These are phyloP conservation scores for Epicauta chinensis DNA, from an alignment of 1,140 invertebrate species.

Conservation along the genomic window DNA sequence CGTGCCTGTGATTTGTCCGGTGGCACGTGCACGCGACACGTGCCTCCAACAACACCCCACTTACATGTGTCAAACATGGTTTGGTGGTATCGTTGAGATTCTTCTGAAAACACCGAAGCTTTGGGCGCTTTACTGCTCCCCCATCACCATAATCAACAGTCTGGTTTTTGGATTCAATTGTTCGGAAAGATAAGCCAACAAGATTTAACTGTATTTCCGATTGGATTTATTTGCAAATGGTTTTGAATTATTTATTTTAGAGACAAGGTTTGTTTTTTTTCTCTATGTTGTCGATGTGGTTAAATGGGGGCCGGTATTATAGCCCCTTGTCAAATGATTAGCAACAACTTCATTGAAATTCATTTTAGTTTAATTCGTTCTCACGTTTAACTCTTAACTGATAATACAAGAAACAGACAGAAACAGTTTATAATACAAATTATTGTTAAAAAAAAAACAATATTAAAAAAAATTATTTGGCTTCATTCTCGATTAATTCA, in stretches of 20 bases:
- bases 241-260: conserved; percentile 34
- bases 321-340: conserved; percentile 11
- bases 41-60: conserved; percentile 27
- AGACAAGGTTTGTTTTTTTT: conserved; percentile 7
- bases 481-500: conserved; percentile 44
- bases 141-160: neutral
- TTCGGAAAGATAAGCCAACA: conserved; percentile 39
- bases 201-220: conserved; percentile 17
- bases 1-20: conserved; percentile 30
- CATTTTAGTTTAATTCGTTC: neutral
- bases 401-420: neutral
- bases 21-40: conserved; percentile 17
- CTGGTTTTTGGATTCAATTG: conserved; percentile 24
- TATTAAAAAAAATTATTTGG: conserved; percentile 4
- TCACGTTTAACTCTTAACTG: neutral
- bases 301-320: conserved; percentile 13
- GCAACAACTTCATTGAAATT: neutral
- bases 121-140: neutral
- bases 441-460: neutral
- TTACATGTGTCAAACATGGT: conserved; percentile 43
- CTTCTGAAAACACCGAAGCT: too few species aligned
- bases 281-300: conserved; percentile 30
- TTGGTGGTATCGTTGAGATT: conserved; percentile 19
- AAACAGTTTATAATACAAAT: neutral
- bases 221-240: conserved; percentile 23